A percentile compares a stretch with the other conserved stretches of the same genome.
Evolutionary conservation across 2,888 invertebrate species (phyloP).

Genomic region (Dolomedes plantarius): DNA sequence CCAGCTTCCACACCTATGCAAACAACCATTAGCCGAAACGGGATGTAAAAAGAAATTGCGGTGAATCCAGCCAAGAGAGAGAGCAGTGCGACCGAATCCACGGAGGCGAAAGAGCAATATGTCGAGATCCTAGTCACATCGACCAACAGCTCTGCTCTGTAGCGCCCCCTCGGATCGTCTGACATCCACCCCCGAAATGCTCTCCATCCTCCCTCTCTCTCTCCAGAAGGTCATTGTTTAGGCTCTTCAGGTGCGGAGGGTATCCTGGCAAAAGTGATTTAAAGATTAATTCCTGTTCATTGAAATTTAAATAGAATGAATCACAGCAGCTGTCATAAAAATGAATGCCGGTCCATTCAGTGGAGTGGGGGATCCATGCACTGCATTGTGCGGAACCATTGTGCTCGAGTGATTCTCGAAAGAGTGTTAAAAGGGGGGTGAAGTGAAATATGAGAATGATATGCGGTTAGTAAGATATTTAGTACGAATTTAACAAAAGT

Average conservation of each 20-base stretch:
- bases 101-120: constrained; percentile 19
- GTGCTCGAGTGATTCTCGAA: too few species aligned
- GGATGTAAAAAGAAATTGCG: neutral
- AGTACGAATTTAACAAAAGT: too few species aligned
- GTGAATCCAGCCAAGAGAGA: neutral
- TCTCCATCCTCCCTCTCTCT: neutral
- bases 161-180: neutral
- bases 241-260: neutral
- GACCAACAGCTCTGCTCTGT: constrained; percentile 11
- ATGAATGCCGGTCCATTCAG: too few species aligned
- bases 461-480: too few species aligned
- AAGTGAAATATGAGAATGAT: too few species aligned
- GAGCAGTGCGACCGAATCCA: constrained; percentile 9
- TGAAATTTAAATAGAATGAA: too few species aligned
- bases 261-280: neutral
- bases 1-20: constrained; percentile 3
- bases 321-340: too few species aligned
- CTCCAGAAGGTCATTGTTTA: neutral
- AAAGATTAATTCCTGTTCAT: too few species aligned
- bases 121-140: neutral
- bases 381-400: too few species aligned
- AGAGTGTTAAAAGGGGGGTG: too few species aligned
- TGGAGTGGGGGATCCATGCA: too few species aligned
- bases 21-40: neutral
- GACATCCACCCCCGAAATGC: neutral